Base-by-base conservation (phyloP, 2,797 vertebrate species). In the Lophotriccus pileatus region DNA sequence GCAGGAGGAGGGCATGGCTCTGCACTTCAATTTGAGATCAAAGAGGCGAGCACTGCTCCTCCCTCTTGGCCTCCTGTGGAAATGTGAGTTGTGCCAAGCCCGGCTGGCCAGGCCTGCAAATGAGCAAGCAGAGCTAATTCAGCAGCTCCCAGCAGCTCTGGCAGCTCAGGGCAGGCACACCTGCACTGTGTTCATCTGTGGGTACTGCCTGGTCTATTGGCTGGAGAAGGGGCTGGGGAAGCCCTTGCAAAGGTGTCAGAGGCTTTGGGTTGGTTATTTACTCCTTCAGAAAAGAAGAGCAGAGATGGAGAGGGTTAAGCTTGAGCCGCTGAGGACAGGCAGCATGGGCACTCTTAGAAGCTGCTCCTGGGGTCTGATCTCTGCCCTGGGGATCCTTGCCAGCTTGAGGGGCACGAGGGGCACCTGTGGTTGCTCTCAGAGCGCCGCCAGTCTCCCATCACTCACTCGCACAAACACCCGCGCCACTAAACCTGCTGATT, bases 1-100 rank as follows among this genome's bases (percentile, higher is more conserved):
- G 92, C 69, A 92, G 89, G 73, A 92, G 60, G 15, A 91, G 73
- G 90, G 82, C 82, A 95, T 9, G 52, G 85, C 62, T 94, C 85
- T 0, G 4, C 52, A 46, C 60, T 76, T 87, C 88, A 91, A 43
- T 76, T 7, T 59, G 74, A 94, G 86, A 96, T 93, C 88, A 94
- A 95, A 96, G 85, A 75, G 9, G 9, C 16, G 55, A 94, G 25
- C 47, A 44, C 10, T 0, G 0, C 83, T 87, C 83, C 93, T 79
- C 77, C 74, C 88, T 91, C 69, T 83, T 66, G 90, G 91, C 90
- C 85, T 88, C 88, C 90, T 82, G 93, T 32, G 3, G 76, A 67
- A 84, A 64, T 1, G 2, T 1, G 43, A 88, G 59, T 84, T 0
- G 6, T 89, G 90, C 94, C 84, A 93, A 36, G 36, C 72, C 73